Conservation (phyloP, 2,797 vertebrate species). For the Macroramphosus scolopax region DNA sequence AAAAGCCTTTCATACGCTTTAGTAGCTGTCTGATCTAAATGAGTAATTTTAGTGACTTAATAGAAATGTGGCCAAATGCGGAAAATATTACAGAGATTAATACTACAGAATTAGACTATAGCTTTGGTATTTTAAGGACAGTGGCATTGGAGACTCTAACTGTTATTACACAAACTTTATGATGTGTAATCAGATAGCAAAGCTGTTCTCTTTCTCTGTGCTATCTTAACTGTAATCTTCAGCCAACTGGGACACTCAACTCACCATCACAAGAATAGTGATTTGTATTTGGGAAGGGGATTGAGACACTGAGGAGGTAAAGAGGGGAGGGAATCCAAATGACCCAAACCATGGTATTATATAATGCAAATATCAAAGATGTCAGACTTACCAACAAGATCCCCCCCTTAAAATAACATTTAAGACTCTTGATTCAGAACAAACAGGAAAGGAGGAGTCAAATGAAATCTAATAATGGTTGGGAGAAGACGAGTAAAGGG, state of each 20-base stretch:
- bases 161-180: slow-evolving; percentile 4
- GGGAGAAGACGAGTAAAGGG: background rate
- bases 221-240: slow-evolving; percentile 56
- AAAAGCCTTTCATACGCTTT: slow-evolving; percentile 26
- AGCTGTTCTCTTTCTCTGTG: slow-evolving; percentile 21
- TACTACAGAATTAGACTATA: background rate
- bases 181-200: slow-evolving; percentile 22
- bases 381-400: slow-evolving; percentile 45
- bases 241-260: slow-evolving; percentile 39
- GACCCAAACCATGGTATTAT: slow-evolving; percentile 53
- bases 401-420: background rate
- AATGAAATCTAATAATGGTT: too few relatives aligned
- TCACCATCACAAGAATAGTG: slow-evolving; percentile 40
- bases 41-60: slow-evolving; percentile 43
- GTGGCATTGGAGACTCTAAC: slow-evolving; percentile 2
- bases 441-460: too few relatives aligned
- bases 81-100: slow-evolving; percentile 18
- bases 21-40: slow-evolving; percentile 36
- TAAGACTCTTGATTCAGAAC: too few relatives aligned
- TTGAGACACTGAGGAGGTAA: slow-evolving; percentile 39
- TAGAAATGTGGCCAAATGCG: slow-evolving; percentile 20
- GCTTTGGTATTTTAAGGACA: slow-evolving; percentile 3
- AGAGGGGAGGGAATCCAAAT: slow-evolving; percentile 25
- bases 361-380: too few relatives aligned
- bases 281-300: slow-evolving; percentile 38